phyloP scores from a whole-genome alignment of 2,888 invertebrate species.

The Tridacna gigas region DNA sequence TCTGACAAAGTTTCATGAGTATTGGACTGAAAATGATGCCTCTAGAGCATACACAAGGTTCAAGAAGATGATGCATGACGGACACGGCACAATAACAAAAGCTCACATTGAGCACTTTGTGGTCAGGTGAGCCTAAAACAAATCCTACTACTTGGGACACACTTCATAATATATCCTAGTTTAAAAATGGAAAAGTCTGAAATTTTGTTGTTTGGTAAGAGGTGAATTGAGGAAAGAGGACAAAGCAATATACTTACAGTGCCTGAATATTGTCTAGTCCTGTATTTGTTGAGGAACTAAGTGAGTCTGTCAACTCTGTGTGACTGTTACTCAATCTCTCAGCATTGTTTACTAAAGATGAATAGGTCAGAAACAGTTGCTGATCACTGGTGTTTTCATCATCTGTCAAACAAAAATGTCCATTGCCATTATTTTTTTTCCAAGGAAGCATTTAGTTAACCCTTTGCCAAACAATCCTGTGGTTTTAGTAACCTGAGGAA shows the following conservation, averaged over 20 bases:
- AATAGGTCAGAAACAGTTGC: conserved; percentile 76
- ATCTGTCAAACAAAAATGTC: background rate
- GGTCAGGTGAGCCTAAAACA: too few species aligned
- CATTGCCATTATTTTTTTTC: background rate
- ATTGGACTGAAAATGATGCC: too few species aligned
- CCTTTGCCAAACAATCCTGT: background rate
- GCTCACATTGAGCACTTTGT: too few species aligned
- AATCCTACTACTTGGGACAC: too few species aligned
- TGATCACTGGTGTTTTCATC: conserved; percentile 20
- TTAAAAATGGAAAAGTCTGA: too few species aligned
- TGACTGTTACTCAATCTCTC: conserved; percentile 63
- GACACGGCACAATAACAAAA: too few species aligned
- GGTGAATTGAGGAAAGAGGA: too few species aligned
- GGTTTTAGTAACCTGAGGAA: background rate
- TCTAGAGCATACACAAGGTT: too few species aligned
- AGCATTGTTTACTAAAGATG: conserved; percentile 71
- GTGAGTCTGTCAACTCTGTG: conserved; percentile 48
- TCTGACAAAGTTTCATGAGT: too few species aligned
- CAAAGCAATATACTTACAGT: conserved; percentile 67
- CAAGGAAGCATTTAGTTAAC: background rate
- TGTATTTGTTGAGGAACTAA: conserved; percentile 53
- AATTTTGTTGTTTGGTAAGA: too few species aligned
- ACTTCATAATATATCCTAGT: too few species aligned
- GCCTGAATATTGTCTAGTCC: conserved; percentile 67
- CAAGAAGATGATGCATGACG: too few species aligned